Conservation (phyloP, 2,888 invertebrate species). For the Drosophila longiperda region DNA sequence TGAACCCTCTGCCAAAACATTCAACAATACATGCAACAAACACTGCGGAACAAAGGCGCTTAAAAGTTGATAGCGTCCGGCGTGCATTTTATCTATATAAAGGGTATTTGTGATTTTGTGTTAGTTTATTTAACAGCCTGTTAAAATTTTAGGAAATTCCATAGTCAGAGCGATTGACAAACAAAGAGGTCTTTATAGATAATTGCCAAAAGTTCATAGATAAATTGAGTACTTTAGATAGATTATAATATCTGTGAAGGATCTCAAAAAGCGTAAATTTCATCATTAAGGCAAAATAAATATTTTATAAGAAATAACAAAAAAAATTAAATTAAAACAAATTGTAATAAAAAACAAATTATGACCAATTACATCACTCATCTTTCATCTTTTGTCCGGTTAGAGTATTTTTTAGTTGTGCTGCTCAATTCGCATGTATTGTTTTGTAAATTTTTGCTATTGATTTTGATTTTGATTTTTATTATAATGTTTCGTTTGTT, state of each 20-base stretch:
- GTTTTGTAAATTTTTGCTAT: slow-evolving; percentile 49
- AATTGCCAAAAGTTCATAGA: neutral
- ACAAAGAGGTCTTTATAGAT: neutral
- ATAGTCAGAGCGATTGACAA: neutral
- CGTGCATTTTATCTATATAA: slow-evolving; percentile 29
- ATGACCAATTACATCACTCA: neutral
- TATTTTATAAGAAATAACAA: neutral
- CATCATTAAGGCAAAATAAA: neutral
- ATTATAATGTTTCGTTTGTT: slow-evolving; percentile 76
- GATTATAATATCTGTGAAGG: neutral
- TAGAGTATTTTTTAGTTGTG: slow-evolving; percentile 25
- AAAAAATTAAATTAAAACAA: neutral
- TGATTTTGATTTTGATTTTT: slow-evolving; percentile 78
- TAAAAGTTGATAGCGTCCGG: slow-evolving; percentile 75
- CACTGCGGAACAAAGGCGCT: slow-evolving; percentile 65
- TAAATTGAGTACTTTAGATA: neutral
- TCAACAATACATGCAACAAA: slow-evolving; percentile 30
- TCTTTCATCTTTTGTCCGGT: neutral
- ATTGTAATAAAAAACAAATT: neutral
- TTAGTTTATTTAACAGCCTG: neutral
- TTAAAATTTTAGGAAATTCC: neutral
- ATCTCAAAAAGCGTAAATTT: neutral
- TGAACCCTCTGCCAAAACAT: slow-evolving; percentile 34
- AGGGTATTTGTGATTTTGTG: slow-evolving; percentile 26
- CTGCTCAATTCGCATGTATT: neutral